Conservation (phyloP, 2,888 invertebrate genomes). For the Synergus laeviventris region DNA sequence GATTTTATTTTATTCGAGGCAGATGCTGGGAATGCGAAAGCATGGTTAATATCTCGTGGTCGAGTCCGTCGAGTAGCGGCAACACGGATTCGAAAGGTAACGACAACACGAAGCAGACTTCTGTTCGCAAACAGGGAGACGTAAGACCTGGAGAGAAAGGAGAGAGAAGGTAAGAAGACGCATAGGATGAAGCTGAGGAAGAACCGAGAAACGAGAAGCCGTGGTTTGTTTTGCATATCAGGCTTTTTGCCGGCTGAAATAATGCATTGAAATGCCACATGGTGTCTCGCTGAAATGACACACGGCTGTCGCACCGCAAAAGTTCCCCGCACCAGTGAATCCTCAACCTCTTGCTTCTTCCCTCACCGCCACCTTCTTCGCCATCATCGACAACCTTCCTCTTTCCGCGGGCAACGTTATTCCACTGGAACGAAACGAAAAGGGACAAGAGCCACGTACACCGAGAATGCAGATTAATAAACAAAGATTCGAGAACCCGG, state of each 20-base stretch:
- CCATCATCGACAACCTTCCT: constrained; percentile 51
- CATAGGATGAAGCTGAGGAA: constrained; percentile 48
- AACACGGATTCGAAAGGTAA: constrained; percentile 35
- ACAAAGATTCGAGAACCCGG: constrained; percentile 44
- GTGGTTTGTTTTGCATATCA: constrained; percentile 72
- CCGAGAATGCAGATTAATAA: constrained; percentile 54
- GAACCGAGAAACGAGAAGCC: constrained; percentile 51
- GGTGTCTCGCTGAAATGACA: constrained; percentile 73
- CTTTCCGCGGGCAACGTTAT: constrained; percentile 48
- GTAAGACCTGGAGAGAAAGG: constrained; percentile 9
- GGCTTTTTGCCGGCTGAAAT: constrained; percentile 73
- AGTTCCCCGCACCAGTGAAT: constrained; percentile 55
- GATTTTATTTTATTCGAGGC: neutral
- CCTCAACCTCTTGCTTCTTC: constrained; percentile 45
- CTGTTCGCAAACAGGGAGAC: constrained; percentile 29
- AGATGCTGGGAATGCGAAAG: constrained; percentile 7
- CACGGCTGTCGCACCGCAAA: constrained; percentile 70
- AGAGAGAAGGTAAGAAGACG: constrained; percentile 42
- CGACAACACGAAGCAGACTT: constrained; percentile 35
- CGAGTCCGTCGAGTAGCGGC: constrained; percentile 9
- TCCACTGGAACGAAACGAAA: constrained; percentile 49
- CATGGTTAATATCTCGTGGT: constrained; percentile 22
- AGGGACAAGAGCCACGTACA: constrained; percentile 43
- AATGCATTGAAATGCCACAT: constrained; percentile 75
- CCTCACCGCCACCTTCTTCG: constrained; percentile 41